A percentile compares a stretch with the other conserved stretches of the same genome.
These are phyloP conservation scores for Trichopoda pennipes DNA, from an alignment of 2,888 invertebrate genomes.

Conservation along the genomic window DNA sequence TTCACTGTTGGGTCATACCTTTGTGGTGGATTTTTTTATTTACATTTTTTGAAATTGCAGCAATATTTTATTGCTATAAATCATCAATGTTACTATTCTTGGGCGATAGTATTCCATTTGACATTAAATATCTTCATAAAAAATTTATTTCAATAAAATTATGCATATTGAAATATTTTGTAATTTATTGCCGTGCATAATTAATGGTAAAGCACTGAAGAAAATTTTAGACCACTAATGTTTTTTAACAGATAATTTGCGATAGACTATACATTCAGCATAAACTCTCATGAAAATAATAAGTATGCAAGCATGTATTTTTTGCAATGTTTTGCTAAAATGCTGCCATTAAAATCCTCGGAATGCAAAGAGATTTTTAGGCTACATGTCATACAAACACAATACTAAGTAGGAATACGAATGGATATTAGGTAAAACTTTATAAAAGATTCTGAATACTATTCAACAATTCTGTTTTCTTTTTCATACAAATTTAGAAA, in stretches of 20 bases:
- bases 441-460: constrained; percentile 3
- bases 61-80: no score
- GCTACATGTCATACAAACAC: constrained; percentile 29
- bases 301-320: constrained; percentile 20
- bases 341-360: constrained; percentile 12
- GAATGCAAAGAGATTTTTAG: constrained; percentile 34
- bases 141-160: no score
- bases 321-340: constrained; percentile 9
- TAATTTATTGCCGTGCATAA: no score
- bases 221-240: not conserved
- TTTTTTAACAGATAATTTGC: not conserved
- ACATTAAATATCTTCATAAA: no score
- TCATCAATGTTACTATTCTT: no score
- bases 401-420: constrained; percentile 11
- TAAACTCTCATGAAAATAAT: constrained; percentile 35
- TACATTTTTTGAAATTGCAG: no score
- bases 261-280: not conserved
- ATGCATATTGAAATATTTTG: no score
- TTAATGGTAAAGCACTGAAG: no score
- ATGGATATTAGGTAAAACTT: not conserved
- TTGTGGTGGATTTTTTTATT: no score
- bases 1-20: no score
- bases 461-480: not conserved
- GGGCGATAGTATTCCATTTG: no score
- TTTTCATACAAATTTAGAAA: constrained; percentile 9